These are phyloP conservation scores for Fukomys damarensis DNA, from an alignment of 2,113 vertebrate species.

Conservation along the genomic window DNA sequence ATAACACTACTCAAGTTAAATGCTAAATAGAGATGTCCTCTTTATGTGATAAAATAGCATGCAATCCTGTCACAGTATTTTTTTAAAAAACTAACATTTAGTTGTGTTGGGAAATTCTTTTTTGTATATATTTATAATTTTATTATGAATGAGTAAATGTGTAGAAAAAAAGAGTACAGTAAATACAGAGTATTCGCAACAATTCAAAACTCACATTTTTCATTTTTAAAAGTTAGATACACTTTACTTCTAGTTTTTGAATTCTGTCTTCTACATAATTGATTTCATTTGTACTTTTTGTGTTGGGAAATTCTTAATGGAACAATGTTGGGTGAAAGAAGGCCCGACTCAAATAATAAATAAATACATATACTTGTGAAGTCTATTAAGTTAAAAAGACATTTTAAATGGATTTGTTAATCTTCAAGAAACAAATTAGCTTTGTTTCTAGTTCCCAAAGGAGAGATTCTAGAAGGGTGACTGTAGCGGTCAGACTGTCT, in stretches of 20 bases:
- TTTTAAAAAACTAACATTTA: not conserved
- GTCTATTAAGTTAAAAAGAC: not conserved
- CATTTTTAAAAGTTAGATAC: not conserved
- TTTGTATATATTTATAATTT: not conserved
- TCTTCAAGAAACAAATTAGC: not conserved
- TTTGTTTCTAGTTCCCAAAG: not conserved
- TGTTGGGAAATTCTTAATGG: not conserved
- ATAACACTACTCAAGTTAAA: not conserved
- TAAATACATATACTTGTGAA: not conserved
- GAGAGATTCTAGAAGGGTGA: not conserved
- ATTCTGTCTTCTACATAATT: conserved; percentile 21
- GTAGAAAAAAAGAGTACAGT: conserved; percentile 15
- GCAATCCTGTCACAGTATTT: not conserved
- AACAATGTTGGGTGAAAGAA: not conserved
- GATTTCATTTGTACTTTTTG: not conserved
- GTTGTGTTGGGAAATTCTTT: not conserved
- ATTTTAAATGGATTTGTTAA: not conserved
- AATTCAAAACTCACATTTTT: conserved; percentile 4
- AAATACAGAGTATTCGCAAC: not conserved
- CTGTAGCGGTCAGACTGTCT: not conserved
- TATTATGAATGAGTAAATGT: conserved; percentile 25
- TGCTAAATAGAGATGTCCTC: not conserved
- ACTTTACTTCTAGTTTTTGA: conserved; percentile 13
- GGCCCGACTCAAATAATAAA: not conserved
- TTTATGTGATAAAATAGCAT: not conserved